Evolutionary conservation across 2,888 invertebrate genomes (phyloP).

Genomic region (Drosophila setosimentum): DNA sequence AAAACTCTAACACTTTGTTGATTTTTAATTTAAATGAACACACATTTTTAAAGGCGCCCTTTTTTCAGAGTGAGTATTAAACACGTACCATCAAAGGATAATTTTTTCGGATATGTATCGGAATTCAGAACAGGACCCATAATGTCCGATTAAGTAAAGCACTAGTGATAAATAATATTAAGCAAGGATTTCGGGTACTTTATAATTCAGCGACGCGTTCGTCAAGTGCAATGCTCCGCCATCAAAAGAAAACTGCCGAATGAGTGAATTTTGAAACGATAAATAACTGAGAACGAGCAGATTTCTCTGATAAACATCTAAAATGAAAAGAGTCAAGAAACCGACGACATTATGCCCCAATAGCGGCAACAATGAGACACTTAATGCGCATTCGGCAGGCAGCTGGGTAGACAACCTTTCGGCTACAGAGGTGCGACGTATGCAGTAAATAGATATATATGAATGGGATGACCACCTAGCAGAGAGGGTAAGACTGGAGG

Average conservation of each 20-base stretch:
- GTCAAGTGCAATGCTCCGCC: conserved; percentile 64
- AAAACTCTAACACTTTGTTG: neutral
- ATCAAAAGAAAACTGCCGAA: conserved; percentile 76
- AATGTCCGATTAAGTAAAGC: neutral
- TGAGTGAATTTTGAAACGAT: conserved; percentile 67
- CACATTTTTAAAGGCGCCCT: neutral
- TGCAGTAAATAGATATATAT: conserved; percentile 13
- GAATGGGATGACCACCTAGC: conserved; percentile 25
- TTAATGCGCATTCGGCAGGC: conserved; percentile 76
- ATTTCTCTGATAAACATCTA: conserved; percentile 74
- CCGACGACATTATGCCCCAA: conserved; percentile 60
- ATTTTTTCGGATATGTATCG: conserved; percentile 58
- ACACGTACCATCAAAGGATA: conserved; percentile 75
- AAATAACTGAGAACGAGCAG: conserved; percentile 62
- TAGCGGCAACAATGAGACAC: conserved; percentile 72
- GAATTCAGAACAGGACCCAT: conserved; percentile 1
- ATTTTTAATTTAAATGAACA: neutral
- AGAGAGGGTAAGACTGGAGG: conserved; percentile 3
- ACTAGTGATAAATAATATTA: conserved; percentile 6
- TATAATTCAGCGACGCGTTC: conserved; percentile 11
- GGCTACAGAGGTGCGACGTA: conserved; percentile 8
- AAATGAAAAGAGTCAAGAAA: conserved; percentile 79
- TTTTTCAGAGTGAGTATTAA: neutral
- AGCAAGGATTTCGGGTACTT: conserved; percentile 13
- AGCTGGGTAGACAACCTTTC: conserved; percentile 46